Evolutionary conservation across 2,113 vertebrate species (phyloP).

Genomic region (Ctenodactylus gundi): DNA sequence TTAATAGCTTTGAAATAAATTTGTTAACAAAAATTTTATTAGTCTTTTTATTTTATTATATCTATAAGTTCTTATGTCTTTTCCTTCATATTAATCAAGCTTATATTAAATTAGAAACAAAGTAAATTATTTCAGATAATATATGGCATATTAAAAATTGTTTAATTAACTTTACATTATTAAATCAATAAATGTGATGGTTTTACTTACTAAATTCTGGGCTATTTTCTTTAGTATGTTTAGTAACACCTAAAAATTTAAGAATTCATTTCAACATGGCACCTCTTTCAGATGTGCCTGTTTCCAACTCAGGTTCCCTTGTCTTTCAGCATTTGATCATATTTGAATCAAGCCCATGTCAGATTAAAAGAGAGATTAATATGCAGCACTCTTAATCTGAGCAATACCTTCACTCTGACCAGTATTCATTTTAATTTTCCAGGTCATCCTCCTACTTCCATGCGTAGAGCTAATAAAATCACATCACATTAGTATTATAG

Average conservation of each 20-base stretch:
- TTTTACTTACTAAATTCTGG: background rate
- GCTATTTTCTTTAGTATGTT: background rate
- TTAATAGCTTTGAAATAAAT: background rate
- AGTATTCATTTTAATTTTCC: background rate
- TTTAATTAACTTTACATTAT: background rate
- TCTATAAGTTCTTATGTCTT: background rate
- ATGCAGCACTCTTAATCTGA: background rate
- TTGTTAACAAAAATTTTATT: background rate
- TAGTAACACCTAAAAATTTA: background rate
- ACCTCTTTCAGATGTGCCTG: background rate
- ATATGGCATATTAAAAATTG: background rate
- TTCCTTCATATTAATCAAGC: background rate
- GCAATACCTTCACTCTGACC: background rate
- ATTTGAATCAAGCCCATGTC: background rate
- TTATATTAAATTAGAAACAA: background rate
- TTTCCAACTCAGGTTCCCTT: background rate
- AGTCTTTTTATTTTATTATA: background rate
- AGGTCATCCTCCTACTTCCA: background rate
- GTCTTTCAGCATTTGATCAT: background rate
- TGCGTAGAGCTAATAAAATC: constrained; percentile 1
- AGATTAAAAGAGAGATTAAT: background rate
- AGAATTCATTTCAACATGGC: background rate
- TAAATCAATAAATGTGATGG: background rate
- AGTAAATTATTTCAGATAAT: background rate
- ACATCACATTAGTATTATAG: background rate